These are phyloP conservation scores for Drosophila mojavensis DNA, from an alignment of 1,140 invertebrate species.

Conservation along the genomic window DNA sequence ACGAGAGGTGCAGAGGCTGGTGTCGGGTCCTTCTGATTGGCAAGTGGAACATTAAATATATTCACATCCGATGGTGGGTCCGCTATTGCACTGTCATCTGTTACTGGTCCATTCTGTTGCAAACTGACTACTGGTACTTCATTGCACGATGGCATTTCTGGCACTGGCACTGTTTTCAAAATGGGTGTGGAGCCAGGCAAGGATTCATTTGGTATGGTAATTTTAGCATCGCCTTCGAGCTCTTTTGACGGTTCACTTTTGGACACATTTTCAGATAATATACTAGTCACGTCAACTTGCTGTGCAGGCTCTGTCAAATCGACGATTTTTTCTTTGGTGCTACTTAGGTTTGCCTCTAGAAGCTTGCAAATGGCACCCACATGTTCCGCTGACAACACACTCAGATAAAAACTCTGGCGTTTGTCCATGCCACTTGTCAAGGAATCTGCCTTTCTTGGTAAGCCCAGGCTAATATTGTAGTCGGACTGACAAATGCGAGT, in stretches of 20 bases:
- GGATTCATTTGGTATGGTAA: neutral
- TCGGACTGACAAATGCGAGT: slow-evolving; percentile 65
- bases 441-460: neutral
- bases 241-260: slow-evolving; percentile 1
- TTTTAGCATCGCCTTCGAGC: neutral
- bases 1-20: neutral
- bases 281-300: slow-evolving; percentile 22
- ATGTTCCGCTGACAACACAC: slow-evolving; percentile 88
- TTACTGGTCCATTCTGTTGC: neutral
- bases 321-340: neutral
- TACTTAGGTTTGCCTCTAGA: slow-evolving; percentile 46
- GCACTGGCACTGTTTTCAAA: slow-evolving; percentile 26
- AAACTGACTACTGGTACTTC: neutral
- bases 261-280: slow-evolving; percentile 41
- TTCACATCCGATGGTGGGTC: slow-evolving; percentile 65
- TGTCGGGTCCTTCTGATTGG: slow-evolving; percentile 46
- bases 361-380: slow-evolving; percentile 89
- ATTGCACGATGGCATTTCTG: slow-evolving; percentile 9
- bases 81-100: slow-evolving; percentile 10
- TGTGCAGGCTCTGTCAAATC: neutral
- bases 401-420: slow-evolving; percentile 85
- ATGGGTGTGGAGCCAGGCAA: neutral
- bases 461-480: slow-evolving; percentile 47
- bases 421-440: slow-evolving; percentile 46
- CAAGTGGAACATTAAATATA: slow-evolving; percentile 73